Evolutionary conservation across 2,888 invertebrate genomes (phyloP), one percentile per base, ranked within the genome.

Genomic region (Tiphia femorata): DNA sequence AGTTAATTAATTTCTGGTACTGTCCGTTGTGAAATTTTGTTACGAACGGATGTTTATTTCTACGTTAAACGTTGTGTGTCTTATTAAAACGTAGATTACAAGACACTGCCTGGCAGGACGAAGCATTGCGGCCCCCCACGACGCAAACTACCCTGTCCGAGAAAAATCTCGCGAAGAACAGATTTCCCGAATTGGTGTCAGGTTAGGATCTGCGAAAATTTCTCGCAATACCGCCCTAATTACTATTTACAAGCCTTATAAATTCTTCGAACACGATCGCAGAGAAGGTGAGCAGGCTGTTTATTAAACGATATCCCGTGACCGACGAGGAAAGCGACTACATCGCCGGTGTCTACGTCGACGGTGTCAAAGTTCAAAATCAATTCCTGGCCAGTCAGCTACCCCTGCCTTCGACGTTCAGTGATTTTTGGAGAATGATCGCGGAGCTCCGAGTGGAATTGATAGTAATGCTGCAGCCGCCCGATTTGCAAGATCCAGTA

Each of bases 361-460:
- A 85, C 51, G 83, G 77, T 50, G 72, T 71, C 27, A 74, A 77
- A 54, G 79, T 77, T 62, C 75, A 79, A 25, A 80, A 80, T 50
- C 81, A 83, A 53, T 86, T 81, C 49, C 77, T 86, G 5, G 84
- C 83, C 0, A 84, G 86, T 0, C 85, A 86, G 60, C 77, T 84
- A 33, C 86, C 86, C 0, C 49, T 86, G 61, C 81, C 81, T 1
- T 72, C 78, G n/a, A 86, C 86, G 2, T 48, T 84, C 1, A 77
- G 73, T 4, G 85, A 86, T 70, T 86, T 86, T 58, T 86, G 86
- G 86, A 77, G 85, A 60, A 71, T 86, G 74, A 67, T 85, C 0
- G 68, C 76, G 1, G 84, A 85, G 49, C 74, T 80, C 25, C 75
- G 82, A 47, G 71, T 81, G n/a, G 73, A 77, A 40, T 72, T 83